These are phyloP conservation scores for Zaprionus davidi DNA, from an alignment of 1,140 invertebrate species.

Conservation along the genomic window DNA sequence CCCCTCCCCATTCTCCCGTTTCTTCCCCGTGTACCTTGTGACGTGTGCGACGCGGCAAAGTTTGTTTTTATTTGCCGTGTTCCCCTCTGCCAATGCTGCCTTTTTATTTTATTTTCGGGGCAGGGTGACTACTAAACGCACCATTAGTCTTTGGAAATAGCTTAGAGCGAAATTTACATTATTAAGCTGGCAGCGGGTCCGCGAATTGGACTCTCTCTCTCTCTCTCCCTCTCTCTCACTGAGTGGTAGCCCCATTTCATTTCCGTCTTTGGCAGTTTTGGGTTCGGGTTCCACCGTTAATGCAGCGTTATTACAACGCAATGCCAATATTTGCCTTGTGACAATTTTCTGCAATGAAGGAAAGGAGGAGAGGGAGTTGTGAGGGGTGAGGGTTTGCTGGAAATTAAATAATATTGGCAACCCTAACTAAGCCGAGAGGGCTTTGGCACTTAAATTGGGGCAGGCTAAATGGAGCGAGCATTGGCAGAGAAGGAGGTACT, in stretches of 20 bases:
- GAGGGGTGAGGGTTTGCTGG: constrained; percentile 10
- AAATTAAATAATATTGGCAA: constrained; percentile 78
- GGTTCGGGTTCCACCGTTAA: constrained; percentile 59
- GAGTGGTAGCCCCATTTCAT: constrained; percentile 50
- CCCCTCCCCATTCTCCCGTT: background rate
- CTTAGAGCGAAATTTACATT: constrained; percentile 82
- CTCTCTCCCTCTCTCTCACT: background rate
- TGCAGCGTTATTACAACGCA: constrained; percentile 82
- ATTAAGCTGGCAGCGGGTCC: constrained; percentile 65
- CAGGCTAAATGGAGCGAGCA: constrained; percentile 36
- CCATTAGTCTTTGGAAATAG: constrained; percentile 83
- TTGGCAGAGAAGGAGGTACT: background rate
- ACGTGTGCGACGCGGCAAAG: constrained; percentile 51
- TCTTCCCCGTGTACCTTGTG: constrained; percentile 42
- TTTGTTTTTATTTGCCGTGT: constrained; percentile 37
- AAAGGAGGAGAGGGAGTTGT: no score
- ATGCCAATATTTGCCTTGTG: constrained; percentile 76
- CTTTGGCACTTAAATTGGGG: constrained; percentile 52
- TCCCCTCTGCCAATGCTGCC: background rate
- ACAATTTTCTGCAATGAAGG: constrained; percentile 58
- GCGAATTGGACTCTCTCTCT: constrained; percentile 4
- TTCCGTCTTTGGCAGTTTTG: constrained; percentile 49
- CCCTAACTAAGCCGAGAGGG: constrained; percentile 64
- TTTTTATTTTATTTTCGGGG: constrained; percentile 28
- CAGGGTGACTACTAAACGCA: constrained; percentile 63